Evolutionary conservation across 2,113 vertebrate species (phyloP).

Genomic region (Nerophis ophidion): DNA sequence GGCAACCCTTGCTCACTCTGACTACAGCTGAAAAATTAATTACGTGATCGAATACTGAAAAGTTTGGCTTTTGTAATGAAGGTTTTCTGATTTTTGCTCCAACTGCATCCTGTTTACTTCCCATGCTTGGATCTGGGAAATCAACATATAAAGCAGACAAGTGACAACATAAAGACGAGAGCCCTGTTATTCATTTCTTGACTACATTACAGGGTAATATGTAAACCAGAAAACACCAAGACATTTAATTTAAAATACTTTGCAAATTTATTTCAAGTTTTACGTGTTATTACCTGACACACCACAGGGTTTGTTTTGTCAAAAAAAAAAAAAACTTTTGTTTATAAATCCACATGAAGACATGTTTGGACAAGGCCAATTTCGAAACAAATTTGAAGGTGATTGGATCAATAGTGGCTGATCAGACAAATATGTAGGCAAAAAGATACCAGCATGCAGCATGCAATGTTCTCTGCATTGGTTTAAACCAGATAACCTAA

Average conservation of each 20-base stretch:
- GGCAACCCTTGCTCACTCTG: conserved; percentile 27
- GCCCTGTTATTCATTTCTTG: conserved; percentile 2
- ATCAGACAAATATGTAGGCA: no score
- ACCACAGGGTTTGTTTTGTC: background rate
- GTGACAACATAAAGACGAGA: background rate
- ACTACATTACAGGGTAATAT: background rate
- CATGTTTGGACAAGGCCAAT: background rate
- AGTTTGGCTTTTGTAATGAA: background rate
- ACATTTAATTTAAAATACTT: background rate
- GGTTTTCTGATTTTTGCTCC: background rate
- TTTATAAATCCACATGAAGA: background rate
- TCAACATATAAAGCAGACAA: background rate
- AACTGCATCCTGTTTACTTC: background rate
- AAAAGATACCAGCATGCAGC: no score
- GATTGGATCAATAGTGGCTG: no score
- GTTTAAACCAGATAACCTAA: no score
- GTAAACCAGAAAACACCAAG: background rate
- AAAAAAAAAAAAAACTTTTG: conserved; percentile 1
- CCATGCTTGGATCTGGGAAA: conserved; percentile 2
- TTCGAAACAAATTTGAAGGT: no score
- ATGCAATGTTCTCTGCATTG: no score
- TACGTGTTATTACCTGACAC: background rate
- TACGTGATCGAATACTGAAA: conserved; percentile 2
- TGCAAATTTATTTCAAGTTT: background rate
- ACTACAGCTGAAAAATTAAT: conserved; percentile 13